A percentile compares a stretch with the other conserved stretches of the same genome.
Conservation (phyloP, 2,888 invertebrate genomes). For the Hydriomena furcata region DNA sequence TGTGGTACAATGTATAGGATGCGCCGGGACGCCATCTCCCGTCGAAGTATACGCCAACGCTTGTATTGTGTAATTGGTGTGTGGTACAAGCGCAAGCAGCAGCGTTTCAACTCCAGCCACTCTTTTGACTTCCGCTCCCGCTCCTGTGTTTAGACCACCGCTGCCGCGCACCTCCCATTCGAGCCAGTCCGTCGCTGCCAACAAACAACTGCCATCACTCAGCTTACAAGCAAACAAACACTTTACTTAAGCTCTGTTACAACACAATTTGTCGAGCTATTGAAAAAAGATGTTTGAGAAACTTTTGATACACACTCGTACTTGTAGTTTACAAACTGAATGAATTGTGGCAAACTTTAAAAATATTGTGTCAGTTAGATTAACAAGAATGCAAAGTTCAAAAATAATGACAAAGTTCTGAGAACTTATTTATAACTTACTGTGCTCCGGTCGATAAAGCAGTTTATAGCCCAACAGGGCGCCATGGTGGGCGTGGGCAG, state of each 20-base stretch:
- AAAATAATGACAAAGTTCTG: neutral
- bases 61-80: conserved; percentile 94
- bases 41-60: conserved; percentile 93
- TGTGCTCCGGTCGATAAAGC: conserved; percentile 87
- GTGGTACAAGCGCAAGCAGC: conserved; percentile 90
- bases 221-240: conserved; percentile 58
- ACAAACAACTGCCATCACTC: conserved; percentile 81
- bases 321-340: neutral
- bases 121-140: conserved; percentile 88
- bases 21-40: conserved; percentile 92
- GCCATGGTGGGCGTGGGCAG: conserved; percentile 88
- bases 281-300: neutral
- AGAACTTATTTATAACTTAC: conserved; percentile 60
- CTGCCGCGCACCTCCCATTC: conserved; percentile 75
- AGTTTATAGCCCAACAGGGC: conserved; percentile 93
- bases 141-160: conserved; percentile 50
- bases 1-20: conserved; percentile 90
- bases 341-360: neutral
- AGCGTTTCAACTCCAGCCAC: conserved; percentile 91
- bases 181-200: conserved; percentile 78
- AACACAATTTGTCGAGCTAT: conserved; percentile 6
- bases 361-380: neutral
- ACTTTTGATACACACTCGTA: neutral
- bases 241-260: conserved; percentile 9
- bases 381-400: too few relatives aligned